Evolutionary conservation across 2,797 vertebrate genomes (phyloP).

Genomic region (Sphaeramia orbicularis): DNA sequence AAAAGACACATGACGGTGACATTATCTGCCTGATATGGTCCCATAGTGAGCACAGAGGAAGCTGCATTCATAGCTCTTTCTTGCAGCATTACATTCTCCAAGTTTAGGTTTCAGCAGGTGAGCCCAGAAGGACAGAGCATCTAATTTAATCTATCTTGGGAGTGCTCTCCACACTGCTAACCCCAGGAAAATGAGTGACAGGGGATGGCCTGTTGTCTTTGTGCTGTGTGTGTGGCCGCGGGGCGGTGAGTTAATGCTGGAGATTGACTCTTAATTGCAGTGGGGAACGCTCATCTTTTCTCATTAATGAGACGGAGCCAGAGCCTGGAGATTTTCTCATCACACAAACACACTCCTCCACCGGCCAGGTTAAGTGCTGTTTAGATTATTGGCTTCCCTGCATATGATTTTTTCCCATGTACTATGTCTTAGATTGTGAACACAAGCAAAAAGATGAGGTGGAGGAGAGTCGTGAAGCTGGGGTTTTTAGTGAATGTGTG

Average conservation of each 20-base stretch:
- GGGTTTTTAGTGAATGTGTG: conserved; percentile 31
- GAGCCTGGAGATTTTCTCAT: conserved; percentile 81
- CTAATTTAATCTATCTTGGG: conserved; percentile 77
- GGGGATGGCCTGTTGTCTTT: conserved; percentile 80
- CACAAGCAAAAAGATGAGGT: conserved; percentile 59
- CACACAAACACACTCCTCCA: conserved; percentile 72
- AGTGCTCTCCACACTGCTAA: conserved; percentile 70
- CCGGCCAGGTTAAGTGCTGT: conserved; percentile 78
- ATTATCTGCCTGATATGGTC: conserved; percentile 29
- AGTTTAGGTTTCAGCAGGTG: conserved; percentile 84
- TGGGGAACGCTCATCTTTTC: conserved; percentile 84
- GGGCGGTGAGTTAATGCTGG: conserved; percentile 80
- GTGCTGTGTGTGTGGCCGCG: conserved; percentile 85
- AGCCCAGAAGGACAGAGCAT: conserved; percentile 69
- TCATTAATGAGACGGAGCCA: conserved; percentile 81
- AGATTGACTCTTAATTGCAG: conserved; percentile 87
- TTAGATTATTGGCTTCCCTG: conserved; percentile 75
- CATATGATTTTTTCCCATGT: conserved; percentile 51
- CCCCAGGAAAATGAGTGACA: conserved; percentile 77
- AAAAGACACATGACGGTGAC: not conserved
- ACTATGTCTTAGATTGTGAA: conserved; percentile 63
- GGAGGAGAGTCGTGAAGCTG: conserved; percentile 36
- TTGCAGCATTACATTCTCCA: conserved; percentile 66
- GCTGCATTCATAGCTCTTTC: conserved; percentile 52
- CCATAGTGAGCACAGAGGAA: conserved; percentile 33